phyloP scores from a whole-genome alignment of 1,140 invertebrate species.

The Hycleus phaleratus region DNA sequence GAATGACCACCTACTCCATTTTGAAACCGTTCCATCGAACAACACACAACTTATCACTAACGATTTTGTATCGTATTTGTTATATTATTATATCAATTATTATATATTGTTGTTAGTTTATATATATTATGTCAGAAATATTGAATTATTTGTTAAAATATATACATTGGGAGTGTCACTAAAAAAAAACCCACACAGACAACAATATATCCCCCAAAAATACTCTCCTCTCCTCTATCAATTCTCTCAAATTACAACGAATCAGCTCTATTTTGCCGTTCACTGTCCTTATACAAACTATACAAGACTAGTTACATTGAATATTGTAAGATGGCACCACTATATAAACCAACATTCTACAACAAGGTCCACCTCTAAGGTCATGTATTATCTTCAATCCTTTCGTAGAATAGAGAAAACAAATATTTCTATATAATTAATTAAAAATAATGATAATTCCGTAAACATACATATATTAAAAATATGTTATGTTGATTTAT shows the following conservation, averaged over 20 bases:
- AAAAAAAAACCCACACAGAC: background rate
- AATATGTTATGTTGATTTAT: no score
- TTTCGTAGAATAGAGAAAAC: background rate
- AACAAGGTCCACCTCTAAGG: constrained; percentile 12
- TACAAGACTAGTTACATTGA: constrained; percentile 1
- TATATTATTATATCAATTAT: background rate
- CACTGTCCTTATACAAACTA: background rate
- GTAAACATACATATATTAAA: no score
- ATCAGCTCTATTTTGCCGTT: constrained; percentile 7
- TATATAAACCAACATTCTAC: background rate
- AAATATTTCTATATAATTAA: background rate
- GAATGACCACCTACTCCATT: constrained; percentile 31
- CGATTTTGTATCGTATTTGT: background rate
- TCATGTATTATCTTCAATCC: background rate
- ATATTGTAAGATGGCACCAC: constrained; percentile 13
- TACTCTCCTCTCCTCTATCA: constrained; percentile 16
- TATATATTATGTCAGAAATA: background rate
- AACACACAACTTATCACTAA: background rate
- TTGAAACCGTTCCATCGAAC: constrained; percentile 19
- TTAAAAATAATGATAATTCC: no score
- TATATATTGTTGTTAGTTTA: background rate
- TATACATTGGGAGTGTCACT: background rate
- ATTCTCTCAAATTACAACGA: constrained; percentile 24
- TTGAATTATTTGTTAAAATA: background rate
- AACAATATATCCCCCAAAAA: background rate